Conservation (phyloP, 92 coral and sea anemone species). For the Metridium senile region DNA sequence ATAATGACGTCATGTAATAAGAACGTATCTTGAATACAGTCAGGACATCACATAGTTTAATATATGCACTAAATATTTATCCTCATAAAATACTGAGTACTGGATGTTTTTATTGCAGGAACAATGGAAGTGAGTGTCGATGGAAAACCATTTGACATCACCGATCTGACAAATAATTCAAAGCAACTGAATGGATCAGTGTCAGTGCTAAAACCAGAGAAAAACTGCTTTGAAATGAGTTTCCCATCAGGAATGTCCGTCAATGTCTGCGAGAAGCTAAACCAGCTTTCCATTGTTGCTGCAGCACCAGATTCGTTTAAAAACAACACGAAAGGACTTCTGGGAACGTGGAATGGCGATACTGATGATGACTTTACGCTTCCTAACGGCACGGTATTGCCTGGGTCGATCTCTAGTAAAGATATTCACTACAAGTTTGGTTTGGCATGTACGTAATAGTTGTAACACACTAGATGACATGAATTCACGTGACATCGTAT, state of each 20-base stretch:
- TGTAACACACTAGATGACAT: too few relatives aligned
- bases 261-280: not conserved
- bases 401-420: slow-evolving; percentile 32
- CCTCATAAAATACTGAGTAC: not conserved
- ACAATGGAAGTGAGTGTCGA: slow-evolving; percentile 44
- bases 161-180: slow-evolving; percentile 27
- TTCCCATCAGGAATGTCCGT: slow-evolving; percentile 21
- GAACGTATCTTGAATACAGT: too few relatives aligned
- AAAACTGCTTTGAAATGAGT: slow-evolving; percentile 21
- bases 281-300: slow-evolving; percentile 34
- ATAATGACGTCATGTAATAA: too few relatives aligned
- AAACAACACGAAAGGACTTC: slow-evolving; percentile 56
- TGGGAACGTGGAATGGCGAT: slow-evolving; percentile 64
- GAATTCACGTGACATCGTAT: too few relatives aligned
- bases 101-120: slow-evolving; percentile 15
- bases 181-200: slow-evolving; percentile 32
- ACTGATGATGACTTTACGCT: slow-evolving; percentile 55
- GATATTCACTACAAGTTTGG: slow-evolving; percentile 59
- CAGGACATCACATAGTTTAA: too few relatives aligned
- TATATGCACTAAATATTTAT: too few relatives aligned
- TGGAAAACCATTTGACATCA: slow-evolving; percentile 18
- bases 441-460: slow-evolving; percentile 50
- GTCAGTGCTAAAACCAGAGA: slow-evolving; percentile 22
- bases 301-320: slow-evolving; percentile 30
- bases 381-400: slow-evolving; percentile 47